A percentile compares a stretch with the other conserved stretches of the same genome.
These are phyloP conservation scores for Selenia dentaria DNA, from an alignment of 2,888 invertebrate genomes.

Conservation along the genomic window DNA sequence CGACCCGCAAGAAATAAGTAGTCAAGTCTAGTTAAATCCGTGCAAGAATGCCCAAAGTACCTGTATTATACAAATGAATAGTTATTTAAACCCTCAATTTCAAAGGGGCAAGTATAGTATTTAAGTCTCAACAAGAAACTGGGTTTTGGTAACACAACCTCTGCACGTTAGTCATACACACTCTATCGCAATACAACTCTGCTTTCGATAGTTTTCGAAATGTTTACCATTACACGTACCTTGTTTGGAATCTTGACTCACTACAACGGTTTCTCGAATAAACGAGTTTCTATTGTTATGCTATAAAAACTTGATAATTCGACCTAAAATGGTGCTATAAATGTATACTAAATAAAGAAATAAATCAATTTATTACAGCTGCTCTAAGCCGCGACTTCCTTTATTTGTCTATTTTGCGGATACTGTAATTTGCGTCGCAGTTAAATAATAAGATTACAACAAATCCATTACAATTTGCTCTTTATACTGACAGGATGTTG, in stretches of 20 bases:
- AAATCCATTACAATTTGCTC: not conserved
- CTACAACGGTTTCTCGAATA: not conserved
- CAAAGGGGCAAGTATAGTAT: slow-evolving; percentile 1
- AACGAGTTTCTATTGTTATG: too few relatives aligned
- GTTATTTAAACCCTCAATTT: too few relatives aligned
- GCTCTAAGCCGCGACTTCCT: slow-evolving; percentile 1
- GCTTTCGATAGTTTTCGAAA: slow-evolving; percentile 7
- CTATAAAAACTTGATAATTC: too few relatives aligned
- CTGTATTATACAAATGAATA: too few relatives aligned
- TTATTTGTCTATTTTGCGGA: slow-evolving; percentile 4
- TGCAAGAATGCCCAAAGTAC: too few relatives aligned
- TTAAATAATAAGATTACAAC: not conserved
- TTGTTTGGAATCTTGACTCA: slow-evolving; percentile 1
- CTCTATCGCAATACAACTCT: not conserved
- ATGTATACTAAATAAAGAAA: not conserved
- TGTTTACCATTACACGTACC: slow-evolving; percentile 3
- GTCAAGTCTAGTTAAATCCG: too few relatives aligned
- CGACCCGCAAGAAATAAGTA: too few relatives aligned
- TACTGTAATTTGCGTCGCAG: slow-evolving; percentile 2
- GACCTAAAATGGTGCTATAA: not conserved
- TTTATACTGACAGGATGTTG: not conserved
- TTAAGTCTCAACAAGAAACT: slow-evolving; percentile 1
- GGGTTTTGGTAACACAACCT: not conserved
- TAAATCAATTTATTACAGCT: not conserved
- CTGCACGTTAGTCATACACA: slow-evolving; percentile 5